Conservation (phyloP, 2,797 vertebrate species). For the Oryzias sinensis region DNA sequence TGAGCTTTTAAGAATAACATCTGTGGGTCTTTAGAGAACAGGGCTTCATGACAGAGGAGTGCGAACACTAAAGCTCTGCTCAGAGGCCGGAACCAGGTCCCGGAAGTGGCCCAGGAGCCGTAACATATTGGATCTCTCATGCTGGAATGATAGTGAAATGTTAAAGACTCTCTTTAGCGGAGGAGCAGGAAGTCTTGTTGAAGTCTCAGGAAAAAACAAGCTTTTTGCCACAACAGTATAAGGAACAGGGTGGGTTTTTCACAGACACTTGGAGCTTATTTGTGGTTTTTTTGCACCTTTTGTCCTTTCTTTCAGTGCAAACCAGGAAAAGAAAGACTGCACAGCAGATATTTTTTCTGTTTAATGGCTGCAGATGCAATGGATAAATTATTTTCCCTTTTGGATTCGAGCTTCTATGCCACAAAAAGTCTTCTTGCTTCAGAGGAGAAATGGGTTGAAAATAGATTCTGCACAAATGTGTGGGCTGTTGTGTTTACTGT, state of each 20-base stretch:
- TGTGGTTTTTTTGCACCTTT: slow-evolving; percentile 40
- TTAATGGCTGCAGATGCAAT: slow-evolving; percentile 58
- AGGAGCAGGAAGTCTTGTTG: slow-evolving; percentile 42
- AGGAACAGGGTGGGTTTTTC: slow-evolving; percentile 38
- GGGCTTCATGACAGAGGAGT: slow-evolving; percentile 13
- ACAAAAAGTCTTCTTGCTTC: slow-evolving; percentile 29
- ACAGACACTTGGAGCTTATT: slow-evolving; percentile 35
- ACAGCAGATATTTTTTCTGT: slow-evolving; percentile 60
- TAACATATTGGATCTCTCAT: slow-evolving; percentile 58
- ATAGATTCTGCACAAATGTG: slow-evolving; percentile 31
- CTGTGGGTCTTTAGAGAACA: slow-evolving; percentile 39
- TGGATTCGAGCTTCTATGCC: slow-evolving; percentile 50
- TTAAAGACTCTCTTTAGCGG: slow-evolving; percentile 37
- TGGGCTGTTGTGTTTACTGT: slow-evolving; percentile 56
- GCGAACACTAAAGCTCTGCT: slow-evolving; percentile 20
- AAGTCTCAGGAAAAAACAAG: slow-evolving; percentile 44
- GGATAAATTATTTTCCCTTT: slow-evolving; percentile 52
- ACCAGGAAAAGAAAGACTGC: slow-evolving; percentile 49
- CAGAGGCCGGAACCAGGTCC: slow-evolving; percentile 18
- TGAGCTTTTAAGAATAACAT: slow-evolving; percentile 16
- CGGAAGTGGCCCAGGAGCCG: slow-evolving; percentile 63
- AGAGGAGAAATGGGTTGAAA: slow-evolving; percentile 44
- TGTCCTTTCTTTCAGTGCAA: slow-evolving; percentile 34
- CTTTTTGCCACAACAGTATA: slow-evolving; percentile 38
- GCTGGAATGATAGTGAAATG: slow-evolving; percentile 61